Evolutionary conservation across 30 jellyfish, hydroid and myxozoan genomes (phyloP).

Genomic region (Chrysaora quinquecirrha): DNA sequence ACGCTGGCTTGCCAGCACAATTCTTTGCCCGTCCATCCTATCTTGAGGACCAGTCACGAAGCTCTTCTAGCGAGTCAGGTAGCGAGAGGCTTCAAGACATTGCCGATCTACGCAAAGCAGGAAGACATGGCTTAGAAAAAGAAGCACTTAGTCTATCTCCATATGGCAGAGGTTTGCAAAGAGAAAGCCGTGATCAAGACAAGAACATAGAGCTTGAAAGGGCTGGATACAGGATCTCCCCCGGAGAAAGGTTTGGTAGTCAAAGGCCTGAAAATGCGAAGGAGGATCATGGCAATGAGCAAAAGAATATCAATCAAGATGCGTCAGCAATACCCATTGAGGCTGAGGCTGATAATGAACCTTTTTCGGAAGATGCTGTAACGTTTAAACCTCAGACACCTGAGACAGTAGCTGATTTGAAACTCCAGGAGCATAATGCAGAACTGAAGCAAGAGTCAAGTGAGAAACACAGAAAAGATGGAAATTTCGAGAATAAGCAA

Average conservation of each 20-base stretch:
- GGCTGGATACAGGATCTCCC: too few species aligned
- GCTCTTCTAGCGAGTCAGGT: conserved; percentile 24
- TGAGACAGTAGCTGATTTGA: not conserved
- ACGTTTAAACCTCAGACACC: conserved; percentile 12
- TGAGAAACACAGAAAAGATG: conserved; percentile 10
- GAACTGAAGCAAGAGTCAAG: not conserved
- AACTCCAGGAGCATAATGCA: not conserved
- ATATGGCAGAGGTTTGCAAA: conserved; percentile 37
- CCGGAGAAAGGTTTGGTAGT: too few species aligned
- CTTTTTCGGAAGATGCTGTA: conserved; percentile 56
- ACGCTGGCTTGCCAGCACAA: conserved; percentile 71
- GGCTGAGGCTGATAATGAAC: conserved; percentile 87
- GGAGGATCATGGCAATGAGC: not conserved
- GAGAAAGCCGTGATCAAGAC: conserved; percentile 14
- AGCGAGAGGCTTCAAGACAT: conserved; percentile 11
- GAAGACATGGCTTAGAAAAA: conserved; percentile 17
- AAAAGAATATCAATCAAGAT: not conserved
- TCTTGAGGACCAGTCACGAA: conserved; percentile 53
- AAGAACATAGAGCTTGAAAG: not conserved
- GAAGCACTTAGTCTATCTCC: conserved; percentile 22
- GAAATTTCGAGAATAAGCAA: conserved; percentile 1
- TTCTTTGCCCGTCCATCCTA: too few species aligned
- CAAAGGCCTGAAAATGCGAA: not conserved
- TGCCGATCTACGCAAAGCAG: conserved; percentile 11
- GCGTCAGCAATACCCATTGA: conserved; percentile 58